These are phyloP conservation scores for Echiichthys vipera DNA, from an alignment of 2,797 vertebrate species.

Conservation along the genomic window DNA sequence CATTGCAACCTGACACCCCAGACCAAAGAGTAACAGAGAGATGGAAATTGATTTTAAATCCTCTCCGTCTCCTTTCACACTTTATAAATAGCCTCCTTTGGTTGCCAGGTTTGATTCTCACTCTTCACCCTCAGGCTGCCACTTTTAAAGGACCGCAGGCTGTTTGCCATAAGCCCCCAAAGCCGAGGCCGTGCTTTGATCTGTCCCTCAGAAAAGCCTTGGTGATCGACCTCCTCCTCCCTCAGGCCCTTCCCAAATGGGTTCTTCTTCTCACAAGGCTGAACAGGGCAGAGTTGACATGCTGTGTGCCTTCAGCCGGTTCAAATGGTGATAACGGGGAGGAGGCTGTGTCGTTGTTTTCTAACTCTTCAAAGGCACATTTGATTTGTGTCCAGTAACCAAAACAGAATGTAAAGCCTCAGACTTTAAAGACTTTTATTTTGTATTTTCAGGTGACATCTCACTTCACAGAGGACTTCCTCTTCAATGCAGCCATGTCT, in stretches of 20 bases:
- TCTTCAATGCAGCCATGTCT: constrained; percentile 93
- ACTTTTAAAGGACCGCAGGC: constrained; percentile 73
- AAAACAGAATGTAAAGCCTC: background rate
- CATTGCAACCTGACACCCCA: constrained; percentile 53
- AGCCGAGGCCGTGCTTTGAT: constrained; percentile 74
- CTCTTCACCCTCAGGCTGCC: constrained; percentile 32
- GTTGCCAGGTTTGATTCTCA: constrained; percentile 66
- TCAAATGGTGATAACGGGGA: constrained; percentile 26
- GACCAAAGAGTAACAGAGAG: constrained; percentile 53
- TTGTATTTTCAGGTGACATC: constrained; percentile 86
- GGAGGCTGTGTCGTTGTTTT: constrained; percentile 34
- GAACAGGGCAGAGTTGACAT: constrained; percentile 49
- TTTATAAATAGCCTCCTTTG: constrained; percentile 78
- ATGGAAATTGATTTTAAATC: constrained; percentile 79
- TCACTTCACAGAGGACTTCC: constrained; percentile 92
- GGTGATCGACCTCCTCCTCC: constrained; percentile 56
- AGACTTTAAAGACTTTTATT: background rate
- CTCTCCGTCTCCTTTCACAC: constrained; percentile 69
- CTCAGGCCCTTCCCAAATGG: constrained; percentile 51
- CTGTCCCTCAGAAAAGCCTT: constrained; percentile 64
- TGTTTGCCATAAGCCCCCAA: constrained; percentile 69
- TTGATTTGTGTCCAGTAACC: background rate
- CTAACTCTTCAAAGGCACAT: constrained; percentile 6
- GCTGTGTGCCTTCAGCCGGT: constrained; percentile 41
- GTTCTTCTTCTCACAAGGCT: constrained; percentile 63